Evolutionary conservation across 2,888 invertebrate species (phyloP).

Genomic region (Thecocarcelia acutangulata): DNA sequence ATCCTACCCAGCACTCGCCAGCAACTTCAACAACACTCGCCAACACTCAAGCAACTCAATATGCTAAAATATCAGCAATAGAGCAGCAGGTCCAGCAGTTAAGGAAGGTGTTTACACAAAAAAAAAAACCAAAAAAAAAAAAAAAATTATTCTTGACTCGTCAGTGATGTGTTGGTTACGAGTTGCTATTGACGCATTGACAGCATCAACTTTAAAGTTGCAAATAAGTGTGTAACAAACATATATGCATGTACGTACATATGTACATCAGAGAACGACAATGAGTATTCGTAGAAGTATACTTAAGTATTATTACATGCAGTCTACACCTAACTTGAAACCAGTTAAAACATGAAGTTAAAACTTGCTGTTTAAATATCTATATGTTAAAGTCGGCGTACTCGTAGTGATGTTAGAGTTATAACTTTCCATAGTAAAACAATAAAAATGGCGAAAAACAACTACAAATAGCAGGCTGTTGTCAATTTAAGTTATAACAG

Average conservation of each 20-base stretch:
- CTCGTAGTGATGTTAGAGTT: too few species aligned
- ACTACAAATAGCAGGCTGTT: too few species aligned
- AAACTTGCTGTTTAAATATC: too few species aligned
- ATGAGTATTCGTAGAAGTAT: too few species aligned
- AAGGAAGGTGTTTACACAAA: constrained; percentile 24
- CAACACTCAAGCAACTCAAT: constrained; percentile 15
- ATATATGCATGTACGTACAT: constrained; percentile 5
- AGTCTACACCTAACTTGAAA: too few species aligned
- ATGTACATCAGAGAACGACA: constrained; percentile 43
- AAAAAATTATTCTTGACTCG: constrained; percentile 37
- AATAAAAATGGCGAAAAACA: too few species aligned
- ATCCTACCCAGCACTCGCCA: background rate
- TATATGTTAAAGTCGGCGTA: too few species aligned
- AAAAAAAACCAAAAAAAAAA: background rate
- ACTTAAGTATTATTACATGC: too few species aligned
- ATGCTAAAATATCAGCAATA: constrained; percentile 8
- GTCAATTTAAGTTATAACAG: too few species aligned
- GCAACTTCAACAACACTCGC: constrained; percentile 10
- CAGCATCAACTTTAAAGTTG: constrained; percentile 62
- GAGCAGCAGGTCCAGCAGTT: constrained; percentile 4
- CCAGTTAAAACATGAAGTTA: too few species aligned
- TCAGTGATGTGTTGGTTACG: constrained; percentile 60
- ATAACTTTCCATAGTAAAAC: too few species aligned
- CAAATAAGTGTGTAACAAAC: constrained; percentile 5
- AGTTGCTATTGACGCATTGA: constrained; percentile 65